Evolutionary conservation across 2,113 vertebrate genomes (phyloP).

Genomic region (Dendrocopos noguchii): DNA sequence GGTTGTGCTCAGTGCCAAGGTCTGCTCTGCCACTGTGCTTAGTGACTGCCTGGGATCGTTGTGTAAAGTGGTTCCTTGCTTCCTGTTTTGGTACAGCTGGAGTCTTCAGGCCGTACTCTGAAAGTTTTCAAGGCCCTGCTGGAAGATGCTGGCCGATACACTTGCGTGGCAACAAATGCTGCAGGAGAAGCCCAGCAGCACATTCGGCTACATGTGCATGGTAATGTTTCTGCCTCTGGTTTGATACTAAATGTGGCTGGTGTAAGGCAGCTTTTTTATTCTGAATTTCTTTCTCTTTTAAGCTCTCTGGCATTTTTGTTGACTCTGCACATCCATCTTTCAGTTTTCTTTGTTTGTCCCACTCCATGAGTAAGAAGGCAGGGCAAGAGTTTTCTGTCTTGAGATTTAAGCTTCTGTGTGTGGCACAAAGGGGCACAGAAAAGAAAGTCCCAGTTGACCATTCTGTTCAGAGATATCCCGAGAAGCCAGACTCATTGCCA

Average conservation of each 20-base stretch:
- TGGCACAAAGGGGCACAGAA: neutral
- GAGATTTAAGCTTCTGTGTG: neutral
- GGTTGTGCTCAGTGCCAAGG: neutral
- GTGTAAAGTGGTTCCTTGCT: constrained; percentile 32
- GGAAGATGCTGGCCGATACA: constrained; percentile 90
- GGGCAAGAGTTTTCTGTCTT: neutral
- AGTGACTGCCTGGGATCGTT: neutral
- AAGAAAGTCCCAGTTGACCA: neutral
- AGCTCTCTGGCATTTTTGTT: neutral
- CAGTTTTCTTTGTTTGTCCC: neutral
- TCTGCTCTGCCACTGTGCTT: neutral
- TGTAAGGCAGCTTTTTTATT: neutral
- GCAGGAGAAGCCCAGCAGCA: constrained; percentile 93
- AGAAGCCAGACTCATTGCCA: neutral
- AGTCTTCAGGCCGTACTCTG: constrained; percentile 87
- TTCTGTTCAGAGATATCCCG: neutral
- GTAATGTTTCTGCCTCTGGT: constrained; percentile 73
- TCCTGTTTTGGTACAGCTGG: constrained; percentile 84
- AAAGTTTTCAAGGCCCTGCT: constrained; percentile 80
- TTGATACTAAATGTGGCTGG: neutral
- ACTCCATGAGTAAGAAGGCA: neutral
- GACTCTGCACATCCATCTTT: neutral
- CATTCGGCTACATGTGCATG: constrained; percentile 87
- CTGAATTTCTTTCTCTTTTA: neutral
- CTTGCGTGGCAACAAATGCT: constrained; percentile 93